Conservation (phyloP, 37 sponge, comb jelly and placozoan genomes). For the Chondrosia reniformis region DNA sequence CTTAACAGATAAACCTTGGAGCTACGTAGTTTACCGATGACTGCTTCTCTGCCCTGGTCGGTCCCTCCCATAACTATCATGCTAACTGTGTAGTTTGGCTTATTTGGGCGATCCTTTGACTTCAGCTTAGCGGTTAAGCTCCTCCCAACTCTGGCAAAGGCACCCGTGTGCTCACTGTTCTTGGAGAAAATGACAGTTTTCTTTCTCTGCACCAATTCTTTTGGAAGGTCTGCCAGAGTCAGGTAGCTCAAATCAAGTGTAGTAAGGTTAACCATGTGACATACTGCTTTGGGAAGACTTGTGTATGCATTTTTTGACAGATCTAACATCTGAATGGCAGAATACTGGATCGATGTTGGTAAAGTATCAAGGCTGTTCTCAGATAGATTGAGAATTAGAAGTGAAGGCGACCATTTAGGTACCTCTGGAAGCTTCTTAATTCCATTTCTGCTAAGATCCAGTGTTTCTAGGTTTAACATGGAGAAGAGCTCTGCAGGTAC, state of each 20-base stretch:
- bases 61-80: constrained; percentile 59
- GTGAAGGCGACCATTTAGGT: constrained; percentile 43
- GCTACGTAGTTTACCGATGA: constrained; percentile 8
- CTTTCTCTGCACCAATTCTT: constrained; percentile 58
- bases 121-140: constrained; percentile 34
- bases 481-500: constrained; percentile 46
- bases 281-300: constrained; percentile 53
- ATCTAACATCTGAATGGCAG: constrained; percentile 54
- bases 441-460: constrained; percentile 51
- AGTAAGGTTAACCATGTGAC: constrained; percentile 60
- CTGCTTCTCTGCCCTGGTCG: constrained; percentile 33
- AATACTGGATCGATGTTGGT: constrained; percentile 55
- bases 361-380: constrained; percentile 51
- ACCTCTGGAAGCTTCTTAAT: constrained; percentile 47
- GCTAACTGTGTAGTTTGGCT: constrained; percentile 55
- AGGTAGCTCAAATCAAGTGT: constrained; percentile 57
- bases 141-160: not conserved
- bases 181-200: constrained; percentile 41
- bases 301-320: constrained; percentile 58
- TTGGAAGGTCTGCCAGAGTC: constrained; percentile 46
- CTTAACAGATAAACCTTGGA: not conserved
- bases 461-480: constrained; percentile 66
- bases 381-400: constrained; percentile 55
- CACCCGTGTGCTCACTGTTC: constrained; percentile 25
- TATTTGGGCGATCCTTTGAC: constrained; percentile 49